Percentiles rank a stretch among this genome's conserved stretches.
phyloP scores from a whole-genome alignment of 1,140 invertebrate genomes.

The Brachionus calyciflorus region DNA sequence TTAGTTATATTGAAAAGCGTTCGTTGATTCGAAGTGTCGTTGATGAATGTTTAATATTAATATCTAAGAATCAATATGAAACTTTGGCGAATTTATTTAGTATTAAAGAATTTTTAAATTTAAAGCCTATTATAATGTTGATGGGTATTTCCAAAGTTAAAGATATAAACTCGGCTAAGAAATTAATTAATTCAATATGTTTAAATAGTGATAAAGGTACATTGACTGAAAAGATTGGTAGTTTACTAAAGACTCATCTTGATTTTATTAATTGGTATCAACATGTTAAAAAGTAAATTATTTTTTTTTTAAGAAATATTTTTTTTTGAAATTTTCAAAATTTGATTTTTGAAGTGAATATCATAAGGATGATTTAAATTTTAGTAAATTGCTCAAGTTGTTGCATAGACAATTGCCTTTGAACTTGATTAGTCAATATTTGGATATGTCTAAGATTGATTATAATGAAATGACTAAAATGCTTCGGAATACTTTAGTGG shows the following conservation, averaged over 20 bases:
- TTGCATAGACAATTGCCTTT: slow-evolving; percentile 9
- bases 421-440: background rate
- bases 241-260: slow-evolving; percentile 57
- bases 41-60: slow-evolving; percentile 48
- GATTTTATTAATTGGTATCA: slow-evolving; percentile 57
- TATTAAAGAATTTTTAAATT: slow-evolving; percentile 52
- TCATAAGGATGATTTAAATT: background rate
- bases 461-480: slow-evolving; percentile 18
- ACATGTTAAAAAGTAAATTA: background rate
- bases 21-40: background rate
- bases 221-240: slow-evolving; percentile 51
- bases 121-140: slow-evolving; percentile 55
- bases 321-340: background rate
- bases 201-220: background rate
- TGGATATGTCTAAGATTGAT: slow-evolving; percentile 1
- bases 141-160: slow-evolving; percentile 54
- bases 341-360: background rate
- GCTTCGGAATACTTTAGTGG: slow-evolving; percentile 14
- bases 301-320: too few species aligned
- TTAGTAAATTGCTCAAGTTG: background rate
- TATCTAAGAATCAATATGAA: slow-evolving; percentile 51
- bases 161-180: slow-evolving; percentile 51
- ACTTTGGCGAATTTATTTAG: slow-evolving; percentile 51
- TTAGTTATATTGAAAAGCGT: background rate
- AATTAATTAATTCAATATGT: slow-evolving; percentile 53